A percentile compares a stretch with the other conserved stretches of the same genome.
Conservation (phyloP, 2,797 vertebrate genomes). For the Myoxocephalus aenaeus region DNA sequence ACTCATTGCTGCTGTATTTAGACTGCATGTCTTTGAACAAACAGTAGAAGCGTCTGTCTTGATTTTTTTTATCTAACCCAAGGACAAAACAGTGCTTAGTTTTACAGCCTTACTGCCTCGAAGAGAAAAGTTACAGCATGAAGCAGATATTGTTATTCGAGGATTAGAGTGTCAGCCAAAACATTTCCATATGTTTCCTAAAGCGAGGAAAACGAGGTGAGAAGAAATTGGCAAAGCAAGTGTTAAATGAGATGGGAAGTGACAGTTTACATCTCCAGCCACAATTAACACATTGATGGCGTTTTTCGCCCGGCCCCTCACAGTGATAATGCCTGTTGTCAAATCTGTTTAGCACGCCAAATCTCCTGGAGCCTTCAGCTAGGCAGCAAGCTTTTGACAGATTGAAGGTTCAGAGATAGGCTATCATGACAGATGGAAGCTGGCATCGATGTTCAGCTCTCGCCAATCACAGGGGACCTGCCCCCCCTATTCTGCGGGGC, state of each 20-base stretch:
- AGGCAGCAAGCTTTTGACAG: slow-evolving; percentile 99
- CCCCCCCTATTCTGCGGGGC: slow-evolving; percentile 99
- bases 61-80: slow-evolving; percentile 26
- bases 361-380: slow-evolving; percentile 99
- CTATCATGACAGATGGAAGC: slow-evolving; percentile 99
- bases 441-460: slow-evolving; percentile 99
- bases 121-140: slow-evolving; percentile 17
- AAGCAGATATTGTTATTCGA: slow-evolving; percentile 46
- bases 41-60: background rate
- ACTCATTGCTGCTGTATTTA: slow-evolving; percentile 18
- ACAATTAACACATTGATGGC: slow-evolving; percentile 99
- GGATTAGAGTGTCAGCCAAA: slow-evolving; percentile 74
- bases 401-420: slow-evolving; percentile 99
- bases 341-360: slow-evolving; percentile 99
- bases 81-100: slow-evolving; percentile 8
- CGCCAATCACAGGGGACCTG: slow-evolving; percentile 99
- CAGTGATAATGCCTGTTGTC: slow-evolving; percentile 99
- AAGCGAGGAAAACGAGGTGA: slow-evolving; percentile 87
- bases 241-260: slow-evolving; percentile 99
- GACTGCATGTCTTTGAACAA: slow-evolving; percentile 10
- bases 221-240: slow-evolving; percentile 87
- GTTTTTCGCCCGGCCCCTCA: slow-evolving; percentile 92
- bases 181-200: slow-evolving; percentile 87
- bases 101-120: background rate
- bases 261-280: slow-evolving; percentile 99